These are phyloP conservation scores for Meloe dianella DNA, from an alignment of 2,888 invertebrate genomes.

Conservation along the genomic window DNA sequence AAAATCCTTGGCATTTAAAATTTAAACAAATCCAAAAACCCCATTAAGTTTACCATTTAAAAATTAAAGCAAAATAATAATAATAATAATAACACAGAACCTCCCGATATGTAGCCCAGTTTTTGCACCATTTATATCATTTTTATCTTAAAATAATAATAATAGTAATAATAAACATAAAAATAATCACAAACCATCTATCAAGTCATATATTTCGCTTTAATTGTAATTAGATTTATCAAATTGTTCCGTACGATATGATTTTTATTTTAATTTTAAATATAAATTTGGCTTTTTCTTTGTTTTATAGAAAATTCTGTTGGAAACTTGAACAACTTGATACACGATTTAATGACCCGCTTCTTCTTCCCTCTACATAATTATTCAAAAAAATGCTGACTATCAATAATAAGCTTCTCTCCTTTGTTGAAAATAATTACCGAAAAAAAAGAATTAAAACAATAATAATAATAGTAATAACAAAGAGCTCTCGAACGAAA, in stretches of 20 bases:
- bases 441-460: too few species aligned
- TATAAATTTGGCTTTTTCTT: conserved; percentile 1
- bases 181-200: conserved; percentile 27
- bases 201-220: conserved; percentile 28
- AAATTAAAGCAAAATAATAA: conserved; percentile 26
- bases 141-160: background rate
- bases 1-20: background rate
- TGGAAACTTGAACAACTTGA: conserved; percentile 3
- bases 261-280: too few species aligned
- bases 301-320: background rate
- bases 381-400: background rate
- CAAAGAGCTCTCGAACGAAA: conserved; percentile 53
- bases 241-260: conserved; percentile 39
- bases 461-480: too few species aligned
- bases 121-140: conserved; percentile 35
- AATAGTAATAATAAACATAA: background rate
- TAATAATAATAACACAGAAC: conserved; percentile 19
- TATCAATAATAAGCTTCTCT: background rate
- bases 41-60: background rate
- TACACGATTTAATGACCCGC: conserved; percentile 11
- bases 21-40: conserved; percentile 5
- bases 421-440: conserved; percentile 24
- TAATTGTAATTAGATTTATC: conserved; percentile 15
- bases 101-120: conserved; percentile 33
- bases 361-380: background rate